Base-by-base conservation (phyloP, 2,888 invertebrate species). In the Vesta saturnalis region DNA sequence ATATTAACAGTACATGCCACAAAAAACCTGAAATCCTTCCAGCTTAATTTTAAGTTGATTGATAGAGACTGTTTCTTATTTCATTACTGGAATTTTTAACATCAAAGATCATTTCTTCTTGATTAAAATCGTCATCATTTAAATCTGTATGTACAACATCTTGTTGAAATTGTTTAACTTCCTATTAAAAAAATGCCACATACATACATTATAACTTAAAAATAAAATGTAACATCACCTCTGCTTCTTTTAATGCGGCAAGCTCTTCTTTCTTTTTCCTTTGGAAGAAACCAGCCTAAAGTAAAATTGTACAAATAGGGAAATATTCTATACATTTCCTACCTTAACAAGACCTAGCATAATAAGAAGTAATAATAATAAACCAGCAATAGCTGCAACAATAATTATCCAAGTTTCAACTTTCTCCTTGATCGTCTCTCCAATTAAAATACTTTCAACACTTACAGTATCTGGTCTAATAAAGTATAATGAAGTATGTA, bases 241-340 rank as follows among this genome's bases (percentile, higher is more conserved):
- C 79, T 14, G 80, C 80, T 74, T 80, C 82, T 74, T 77, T 72
- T 64, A 86, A 74, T 60, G 84, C 82, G 69, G 85, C 81, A 74
- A 87, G 77, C 76, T 86, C 84, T 55, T 85, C 84, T 76, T 85
- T 86, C 64, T 81, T 84, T 15, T 80, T 76, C 52, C 87, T 82
- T 62, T 84, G 83, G 71, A 87, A 87, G 81, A 87, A 87, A 59
- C 87, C 87, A 69, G 80, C 73, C 86, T 85, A 69, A 61, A 80
- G 77, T 8, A 46, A 1, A 18, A 3, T 5, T 56, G 67, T 66
- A 23, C 14, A 71, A 61, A 47, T 60, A n/a, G 30, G 1, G 43
- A 56, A 16, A 16, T 35, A 18, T 49, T 10, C 8, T 61, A 52
- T 16, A 52, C 1, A 16, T 18, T 10, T 60, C 18, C 67, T 70